Base-by-base conservation (phyloP, 2,113 vertebrate genomes). In the Girardinichthys multiradiatus region DNA sequence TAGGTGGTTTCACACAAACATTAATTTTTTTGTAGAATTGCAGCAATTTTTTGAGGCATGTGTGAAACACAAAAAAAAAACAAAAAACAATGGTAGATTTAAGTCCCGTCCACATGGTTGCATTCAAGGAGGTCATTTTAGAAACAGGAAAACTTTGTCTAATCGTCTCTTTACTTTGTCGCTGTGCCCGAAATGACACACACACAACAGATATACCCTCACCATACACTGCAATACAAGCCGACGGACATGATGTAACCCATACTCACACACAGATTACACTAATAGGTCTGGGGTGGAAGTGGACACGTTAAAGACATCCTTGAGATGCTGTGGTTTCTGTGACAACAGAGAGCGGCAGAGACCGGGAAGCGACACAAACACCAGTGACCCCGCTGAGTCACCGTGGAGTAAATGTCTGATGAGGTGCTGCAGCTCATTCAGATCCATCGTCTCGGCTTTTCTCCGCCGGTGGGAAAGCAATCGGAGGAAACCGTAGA, bases 261-360 rank as follows among this genome's bases (percentile, higher is more conserved):
- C 51, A 37, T 57, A 65, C 15, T n/a, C 29, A 39, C 27, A 42
- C 51, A 61, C 45, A 79, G 84, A 87, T 87, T 91, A 86, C 80
- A 89, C 88, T 90, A 89, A 91, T 82, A 90, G 79, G 76, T 76
- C 85, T 81, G 72, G 89, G 88, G 87, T 90, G 82, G 76, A 90
- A 90, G 88, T 77, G 89, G 87, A 92, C 84, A 82, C 87, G 84
- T 91, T 90, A 87, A 90, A 86, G 86, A 87, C 84, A 89, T 89
- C 89, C 77, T 83, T 87, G 85, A 86, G 90, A 87, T 83, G 82
- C 84, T 81, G 72, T 65, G 66, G 86, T 91, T 70, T 81, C 89
- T 86, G 79, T 39, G 82, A 86, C 80, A 87, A 85, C 87, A 30
- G 37, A 83, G 79, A 70, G 66, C 30, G 68, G 72, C 64, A 62